Evolutionary conservation across 2,797 vertebrate species (phyloP), one percentile per base, ranked within the genome.

Genomic region (Pipistrellus kuhlii): DNA sequence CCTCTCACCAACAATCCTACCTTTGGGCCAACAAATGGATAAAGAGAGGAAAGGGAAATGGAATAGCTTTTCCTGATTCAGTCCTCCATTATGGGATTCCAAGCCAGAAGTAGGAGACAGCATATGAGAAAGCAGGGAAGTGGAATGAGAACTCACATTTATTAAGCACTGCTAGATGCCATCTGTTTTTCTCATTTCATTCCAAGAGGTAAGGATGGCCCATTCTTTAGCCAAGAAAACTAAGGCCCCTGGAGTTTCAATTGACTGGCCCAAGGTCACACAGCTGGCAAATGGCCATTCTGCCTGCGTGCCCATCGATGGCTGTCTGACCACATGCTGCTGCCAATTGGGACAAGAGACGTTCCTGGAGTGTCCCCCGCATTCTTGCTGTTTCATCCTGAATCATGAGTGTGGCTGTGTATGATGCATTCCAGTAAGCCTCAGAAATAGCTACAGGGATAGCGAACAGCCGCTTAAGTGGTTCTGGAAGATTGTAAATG

Each of bases 361-460:
- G 48, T 86, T 83, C 81, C n/a, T 51, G 41, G 94, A 91, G 41
- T 35, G 71, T 62, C 48, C 46, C 75, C 57, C 12, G 0, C 41
- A 5, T 84, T 75, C 85, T 88, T 91, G 69, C 81, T 78, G 55
- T 92, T 93, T 95, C 64, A 59, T 90, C 95, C 81, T 83, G 76
- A 87, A 66, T 78, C 6, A 12, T 53, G 81, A 51, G 72, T 8
- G 2, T 46, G 71, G 51, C 76, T 92, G 25, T 93, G 55, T 78
- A 86, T 44, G 69, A 32, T 82, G 64, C 38, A 83, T 90, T 89
- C 76, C 82, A 73, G 64, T 73, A 92, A 94, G 35, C 64, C 71
- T 78, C 64, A 73, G 64, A 66, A 89, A 92, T 90, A 92, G 64
- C 89, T 62, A 15, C 62, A 73, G 25, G 73, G 86, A 76, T 78